Base-by-base conservation (phyloP, 2,888 invertebrate genomes). In the Pyrgus malvae region DNA sequence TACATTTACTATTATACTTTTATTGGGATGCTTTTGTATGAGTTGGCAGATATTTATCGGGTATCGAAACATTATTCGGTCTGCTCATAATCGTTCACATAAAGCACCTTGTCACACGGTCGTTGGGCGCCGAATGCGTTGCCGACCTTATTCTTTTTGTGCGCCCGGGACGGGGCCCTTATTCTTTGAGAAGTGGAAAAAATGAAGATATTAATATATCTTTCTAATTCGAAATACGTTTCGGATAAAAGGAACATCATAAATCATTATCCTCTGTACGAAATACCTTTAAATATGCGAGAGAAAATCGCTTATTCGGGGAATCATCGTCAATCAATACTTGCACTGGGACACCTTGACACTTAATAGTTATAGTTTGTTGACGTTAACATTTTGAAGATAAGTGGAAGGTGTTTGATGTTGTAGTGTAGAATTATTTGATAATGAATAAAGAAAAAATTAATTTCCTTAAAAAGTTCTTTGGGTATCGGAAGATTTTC, bases 11-110 rank as follows among this genome's bases (percentile, higher is more conserved):
- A 90, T 89, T 88, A 88, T 88, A 87, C 80, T 89, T 88, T 89
- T 90, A 89, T 89, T 90, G 85, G 85, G 83, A 83, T 80, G 83
- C 89, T 87, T 88, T 90, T 90, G 88, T 90, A 88, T 90, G 90
- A 89, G 89, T 84, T 90, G 88, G 90, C 90, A 89, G 90, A 89
- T 90, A 90, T 90, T 90, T 90, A 90, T 90, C 90, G 89, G 80
- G 80, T 83, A 88, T 86, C 75, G 83, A 81, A 86, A 87, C 87
- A 87, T 89, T 88, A 89, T 88, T 89, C 86, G 88, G 86, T 83
- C 78, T 74, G 83, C 76, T 83, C 84, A 86, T 88, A 89, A 88
- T 86, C 88, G 85, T 83, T 80, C 79, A 81, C 88, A 89, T 89
- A 89, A 89, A 88, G 90, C 87, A 89, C 88, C 87, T 85, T 89